Conservation (phyloP, 1,140 invertebrate genomes). For the Oryzaephilus surinamensis region DNA sequence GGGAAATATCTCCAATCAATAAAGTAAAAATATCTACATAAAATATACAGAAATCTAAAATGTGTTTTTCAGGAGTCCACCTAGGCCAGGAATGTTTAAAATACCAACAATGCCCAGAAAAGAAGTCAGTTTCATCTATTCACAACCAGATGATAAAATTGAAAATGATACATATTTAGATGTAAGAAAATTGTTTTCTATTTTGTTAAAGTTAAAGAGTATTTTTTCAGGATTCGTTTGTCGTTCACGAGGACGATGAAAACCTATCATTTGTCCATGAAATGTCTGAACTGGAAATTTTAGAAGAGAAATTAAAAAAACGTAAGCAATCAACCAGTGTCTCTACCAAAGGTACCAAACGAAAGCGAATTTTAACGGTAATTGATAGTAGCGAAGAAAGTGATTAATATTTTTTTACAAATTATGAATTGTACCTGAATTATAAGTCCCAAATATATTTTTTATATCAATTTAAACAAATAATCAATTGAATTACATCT, state of each 20-base stretch:
- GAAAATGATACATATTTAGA: slow-evolving; percentile 24
- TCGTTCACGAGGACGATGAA: slow-evolving; percentile 22
- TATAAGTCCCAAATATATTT: too few relatives aligned
- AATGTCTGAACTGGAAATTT: slow-evolving; percentile 24
- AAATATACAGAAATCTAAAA: neutral
- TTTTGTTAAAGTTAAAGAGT: slow-evolving; percentile 5
- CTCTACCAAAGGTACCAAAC: slow-evolving; percentile 21
- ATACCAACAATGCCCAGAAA: slow-evolving; percentile 9
- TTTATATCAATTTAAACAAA: too few relatives aligned
- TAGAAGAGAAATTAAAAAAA: slow-evolving; percentile 24
- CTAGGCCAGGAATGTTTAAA: slow-evolving; percentile 17
- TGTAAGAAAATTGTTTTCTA: slow-evolving; percentile 18
- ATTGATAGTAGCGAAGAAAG: slow-evolving; percentile 18
- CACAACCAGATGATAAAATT: slow-evolving; percentile 20
- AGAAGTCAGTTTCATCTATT: slow-evolving; percentile 17
- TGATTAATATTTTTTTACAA: slow-evolving; percentile 10
- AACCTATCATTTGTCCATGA: slow-evolving; percentile 7
- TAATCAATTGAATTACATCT: too few relatives aligned
- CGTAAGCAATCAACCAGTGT: slow-evolving; percentile 13
- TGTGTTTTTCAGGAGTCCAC: slow-evolving; percentile 22
- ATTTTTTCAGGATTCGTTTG: slow-evolving; percentile 30
- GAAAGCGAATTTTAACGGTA: slow-evolving; percentile 17
- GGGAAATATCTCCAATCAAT: slow-evolving; percentile 30
- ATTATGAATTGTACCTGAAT: too few relatives aligned
- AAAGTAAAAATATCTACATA: slow-evolving; percentile 15